These are phyloP conservation scores for Encarsia formosa DNA, from an alignment of 2,888 invertebrate species.

Conservation along the genomic window DNA sequence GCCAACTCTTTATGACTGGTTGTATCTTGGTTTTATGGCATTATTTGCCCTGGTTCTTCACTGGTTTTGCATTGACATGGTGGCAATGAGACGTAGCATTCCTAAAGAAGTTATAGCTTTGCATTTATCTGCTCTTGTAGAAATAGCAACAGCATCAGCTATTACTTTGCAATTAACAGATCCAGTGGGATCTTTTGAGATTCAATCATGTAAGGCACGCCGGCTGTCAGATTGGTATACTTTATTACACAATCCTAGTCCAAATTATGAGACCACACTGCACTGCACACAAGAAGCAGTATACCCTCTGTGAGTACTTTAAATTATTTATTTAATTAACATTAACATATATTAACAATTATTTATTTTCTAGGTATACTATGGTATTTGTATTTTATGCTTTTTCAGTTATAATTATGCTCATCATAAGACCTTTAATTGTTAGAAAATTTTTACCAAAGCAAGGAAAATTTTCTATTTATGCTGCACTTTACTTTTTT, in stretches of 20 bases:
- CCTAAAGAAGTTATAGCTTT: slow-evolving; percentile 71
- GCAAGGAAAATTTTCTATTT: slow-evolving; percentile 76
- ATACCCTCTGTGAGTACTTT: slow-evolving; percentile 79
- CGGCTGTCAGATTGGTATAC: slow-evolving; percentile 96
- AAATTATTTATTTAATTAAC: not conserved
- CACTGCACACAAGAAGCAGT: slow-evolving; percentile 98
- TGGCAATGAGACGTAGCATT: slow-evolving; percentile 70
- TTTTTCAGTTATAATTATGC: slow-evolving; percentile 73
- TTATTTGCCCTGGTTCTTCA: slow-evolving; percentile 82
- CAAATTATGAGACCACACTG: slow-evolving; percentile 81
- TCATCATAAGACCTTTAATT: slow-evolving; percentile 73
- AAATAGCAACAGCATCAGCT: slow-evolving; percentile 72
- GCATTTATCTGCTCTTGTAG: slow-evolving; percentile 78
- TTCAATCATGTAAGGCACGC: slow-evolving; percentile 75
- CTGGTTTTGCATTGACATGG: slow-evolving; percentile 88
- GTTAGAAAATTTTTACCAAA: slow-evolving; percentile 64
- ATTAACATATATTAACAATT: not conserved
- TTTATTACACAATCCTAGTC: slow-evolving; percentile 87
- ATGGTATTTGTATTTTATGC: slow-evolving; percentile 88
- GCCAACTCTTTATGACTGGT: slow-evolving; percentile 84
- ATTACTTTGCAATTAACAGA: slow-evolving; percentile 76
- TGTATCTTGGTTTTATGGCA: slow-evolving; percentile 92
- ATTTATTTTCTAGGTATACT: slow-evolving; percentile 69
- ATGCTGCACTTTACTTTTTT: slow-evolving; percentile 90
- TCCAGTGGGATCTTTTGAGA: slow-evolving; percentile 71